Evolutionary conservation across 1,140 invertebrate species (phyloP), one percentile per base, ranked within the genome.

Genomic region (Schlechtendalia chinensis): DNA sequence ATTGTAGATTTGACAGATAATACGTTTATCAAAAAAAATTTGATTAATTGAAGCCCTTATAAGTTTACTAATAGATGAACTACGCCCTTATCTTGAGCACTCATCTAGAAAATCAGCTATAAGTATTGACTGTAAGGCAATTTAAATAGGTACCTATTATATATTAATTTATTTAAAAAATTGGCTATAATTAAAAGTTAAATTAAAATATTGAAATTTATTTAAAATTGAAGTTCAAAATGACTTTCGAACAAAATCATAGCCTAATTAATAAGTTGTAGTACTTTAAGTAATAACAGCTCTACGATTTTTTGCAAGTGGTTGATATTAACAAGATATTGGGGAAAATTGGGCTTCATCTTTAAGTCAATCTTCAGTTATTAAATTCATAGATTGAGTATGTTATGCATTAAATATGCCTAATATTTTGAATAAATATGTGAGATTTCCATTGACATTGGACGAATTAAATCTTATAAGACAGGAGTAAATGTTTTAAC

Each of bases 271-370:
- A 17, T n/a, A 24, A 58, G 24, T 24, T 58, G 22, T 58, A 22
- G 11, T 58, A 12, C 56, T 24, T 58, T 50, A 69, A 45, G 65
- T 69, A 3, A 14, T 69, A 69, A 69, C 65, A 24, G 65, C 65
- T 69, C 11, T 69, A 45, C 17, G 65, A 69, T 69, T 69, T 69
- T 69, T 69, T 47, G 65, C 65, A 14, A 45, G 8, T 69, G 65
- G 65, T 2, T 45, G 17, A 14, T 69, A 69, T 16, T 45, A 69
- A 11, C 17, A 45, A 22, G 65, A 69, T 12, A 69, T 69, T 2
- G n/a, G 65, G 45, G 65, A 45, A 47, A 69, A 69, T 47, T 45
- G 45, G 14, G 29, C 45, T 47, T n/a, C n/a, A n/a, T n/a, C n/a
- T n/a, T n/a, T n/a, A n/a, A n/a, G n/a, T n/a, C n/a, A n/a, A n/a